phyloP scores from a whole-genome alignment of 2,113 vertebrate genomes.

The Pao palembangensis region DNA sequence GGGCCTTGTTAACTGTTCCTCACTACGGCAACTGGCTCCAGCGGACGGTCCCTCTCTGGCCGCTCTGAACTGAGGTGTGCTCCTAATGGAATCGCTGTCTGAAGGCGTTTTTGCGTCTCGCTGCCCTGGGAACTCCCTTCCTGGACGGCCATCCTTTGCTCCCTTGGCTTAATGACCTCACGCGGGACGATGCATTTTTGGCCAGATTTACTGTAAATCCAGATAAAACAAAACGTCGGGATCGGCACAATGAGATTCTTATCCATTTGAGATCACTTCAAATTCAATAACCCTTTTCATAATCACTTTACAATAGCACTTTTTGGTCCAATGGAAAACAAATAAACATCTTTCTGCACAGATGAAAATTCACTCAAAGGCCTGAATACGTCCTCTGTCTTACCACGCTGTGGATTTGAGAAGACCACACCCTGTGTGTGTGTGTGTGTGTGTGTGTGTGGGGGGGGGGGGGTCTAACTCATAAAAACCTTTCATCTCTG shows the following conservation, averaged over 20 bases:
- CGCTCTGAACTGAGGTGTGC: slow-evolving; percentile 27
- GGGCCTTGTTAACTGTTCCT: slow-evolving; percentile 66
- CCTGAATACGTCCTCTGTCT: slow-evolving; percentile 11
- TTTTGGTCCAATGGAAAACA: slow-evolving; percentile 5
- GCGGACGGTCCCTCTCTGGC: slow-evolving; percentile 43
- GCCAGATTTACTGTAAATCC: background rate
- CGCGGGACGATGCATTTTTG: slow-evolving; percentile 1
- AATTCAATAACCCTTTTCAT: background rate
- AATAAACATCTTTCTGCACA: background rate
- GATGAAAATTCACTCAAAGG: background rate
- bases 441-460: too few relatives aligned
- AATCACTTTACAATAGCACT: background rate
- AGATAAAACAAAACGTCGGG: background rate
- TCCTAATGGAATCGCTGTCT: slow-evolving; percentile 53
- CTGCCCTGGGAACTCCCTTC: slow-evolving; percentile 47
- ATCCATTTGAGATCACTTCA: background rate
- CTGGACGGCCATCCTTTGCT: slow-evolving; percentile 40
- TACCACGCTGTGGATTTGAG: slow-evolving; percentile 22
- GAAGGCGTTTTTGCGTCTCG: slow-evolving; percentile 50
- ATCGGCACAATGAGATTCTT: background rate
- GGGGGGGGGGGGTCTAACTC: background rate
- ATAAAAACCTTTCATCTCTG: slow-evolving; percentile 1
- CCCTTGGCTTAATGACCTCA: slow-evolving; percentile 22
- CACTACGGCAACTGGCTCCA: slow-evolving; percentile 65
- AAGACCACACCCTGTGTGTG: slow-evolving; percentile 2